These are phyloP conservation scores for Criorhina ranunculi DNA, from an alignment of 2,888 invertebrate species.

Conservation along the genomic window DNA sequence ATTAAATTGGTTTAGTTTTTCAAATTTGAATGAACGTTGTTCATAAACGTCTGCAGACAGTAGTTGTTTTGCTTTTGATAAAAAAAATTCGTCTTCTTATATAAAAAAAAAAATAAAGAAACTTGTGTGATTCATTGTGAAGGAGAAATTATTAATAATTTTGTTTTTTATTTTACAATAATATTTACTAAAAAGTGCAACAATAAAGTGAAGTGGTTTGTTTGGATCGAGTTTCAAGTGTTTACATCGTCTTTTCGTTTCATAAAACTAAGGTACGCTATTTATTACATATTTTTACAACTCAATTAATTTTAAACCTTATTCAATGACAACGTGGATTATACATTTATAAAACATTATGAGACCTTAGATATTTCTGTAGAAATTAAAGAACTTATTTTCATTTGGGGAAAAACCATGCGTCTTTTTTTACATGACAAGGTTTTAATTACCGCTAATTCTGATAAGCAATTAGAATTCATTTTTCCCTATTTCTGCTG, in stretches of 20 bases:
- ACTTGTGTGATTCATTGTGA: slow-evolving; percentile 21
- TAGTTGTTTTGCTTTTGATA: slow-evolving; percentile 18
- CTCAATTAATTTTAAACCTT: not conserved
- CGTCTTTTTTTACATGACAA: not conserved
- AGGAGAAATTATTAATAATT: too few relatives aligned
- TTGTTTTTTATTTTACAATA: too few relatives aligned
- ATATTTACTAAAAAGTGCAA: slow-evolving; percentile 27
- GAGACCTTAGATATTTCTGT: not conserved
- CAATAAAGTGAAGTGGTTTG: slow-evolving; percentile 39
- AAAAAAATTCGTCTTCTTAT: slow-evolving; percentile 17
- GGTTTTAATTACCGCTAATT: not conserved
- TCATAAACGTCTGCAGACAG: slow-evolving; percentile 25
- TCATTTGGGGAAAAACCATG: slow-evolving; percentile 4
- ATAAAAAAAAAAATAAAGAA: slow-evolving; percentile 1
- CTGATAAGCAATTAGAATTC: not conserved
- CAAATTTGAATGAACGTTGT: slow-evolving; percentile 16
- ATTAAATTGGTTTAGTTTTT: slow-evolving; percentile 45
- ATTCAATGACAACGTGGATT: not conserved
- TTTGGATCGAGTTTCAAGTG: slow-evolving; percentile 19
- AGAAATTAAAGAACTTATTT: not conserved
- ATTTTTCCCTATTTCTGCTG: not conserved
- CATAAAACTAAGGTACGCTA: slow-evolving; percentile 23
- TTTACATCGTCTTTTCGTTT: slow-evolving; percentile 1
- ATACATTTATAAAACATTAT: not conserved
- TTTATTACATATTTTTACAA: slow-evolving; percentile 7